Base-by-base conservation (phyloP, 2,797 vertebrate species). In the Silurus lanzhouensis region DNA sequence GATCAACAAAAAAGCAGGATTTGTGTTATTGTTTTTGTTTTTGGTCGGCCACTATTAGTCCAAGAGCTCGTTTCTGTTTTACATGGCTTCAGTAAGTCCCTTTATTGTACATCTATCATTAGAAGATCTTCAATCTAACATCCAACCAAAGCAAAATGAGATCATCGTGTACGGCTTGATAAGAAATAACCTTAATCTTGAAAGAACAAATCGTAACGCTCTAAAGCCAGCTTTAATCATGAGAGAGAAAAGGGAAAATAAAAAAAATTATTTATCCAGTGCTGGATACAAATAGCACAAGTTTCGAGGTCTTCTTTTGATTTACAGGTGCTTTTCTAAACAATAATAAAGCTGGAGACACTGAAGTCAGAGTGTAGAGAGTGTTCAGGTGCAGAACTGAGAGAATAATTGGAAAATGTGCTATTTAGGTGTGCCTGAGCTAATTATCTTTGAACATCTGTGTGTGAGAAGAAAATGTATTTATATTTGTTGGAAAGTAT, bases 401-500 rank as follows among this genome's bases (percentile, higher is more conserved):
- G 55, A 22, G 31, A 78, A 78, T 78, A 61, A 78, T 78, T 60
- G 57, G 52, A 58, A 57, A 27, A 48, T 14, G 57, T 61, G 57
- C 57, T 78, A 44, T 61, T 61, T 78, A 78, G 20, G 10, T 78
- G 58, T 61, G 57, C 61, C 58, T 78, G 27, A 61, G 58, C 31
- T 78, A 44, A 78, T 78, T 78, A 61, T 78, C 31, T 44, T 22
- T n/a, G 19, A 44, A 22, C 58, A 78, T 78, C 27, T 77, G 27
- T 38, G 76, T 78, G 58, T 38, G 58, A 78, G 44, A 60, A 22
- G 20, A 52, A 31, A 38, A 60, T 10, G 2, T 14, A 61, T 8
- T 22, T 38, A 12, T 5, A 76, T 76, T 57, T 76, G 55, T 19
- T 76, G 9, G n/a, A 74, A 25, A 74, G 22, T 5, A 22, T 74